Base-by-base conservation (phyloP, 2,888 invertebrate species). In the Ichneumoninae sp. region DNA sequence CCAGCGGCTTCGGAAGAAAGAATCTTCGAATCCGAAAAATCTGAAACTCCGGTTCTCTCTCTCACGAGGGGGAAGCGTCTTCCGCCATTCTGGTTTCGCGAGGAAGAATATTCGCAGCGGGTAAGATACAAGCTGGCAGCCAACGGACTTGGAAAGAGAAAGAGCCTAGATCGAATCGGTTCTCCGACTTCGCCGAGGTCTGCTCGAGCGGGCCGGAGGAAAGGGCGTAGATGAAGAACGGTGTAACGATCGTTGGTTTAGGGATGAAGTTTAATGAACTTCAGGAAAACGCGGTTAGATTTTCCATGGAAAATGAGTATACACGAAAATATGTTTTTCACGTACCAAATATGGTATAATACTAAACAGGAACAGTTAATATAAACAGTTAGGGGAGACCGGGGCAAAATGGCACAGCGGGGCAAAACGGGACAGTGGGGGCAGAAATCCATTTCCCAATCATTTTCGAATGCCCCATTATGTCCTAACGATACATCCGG, bases 141-240 rank as follows among this genome's bases (percentile, higher is more conserved):
- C 19, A 40, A 66, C 33, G 76, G 70, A 66, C 65, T 16, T 68
- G 36, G 68, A 36, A 69, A 75, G 80, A 70, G 74, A 74, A 54
- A 50, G 40, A 75, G 79, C 85, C 75, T 72, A 86, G 76, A 82
- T 86, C 87, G 85, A 85, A 89, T 88, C 89, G 89, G 87, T 76
- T 85, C 85, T 81, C 82, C 76, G 79, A 81, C 82, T 84, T 74
- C 57, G 69, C 71, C 54, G 70, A 75, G 74, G 82, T 78, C 71
- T 75, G 72, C 69, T 72, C 76, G 80, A 72, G 68, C 62, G 76
- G 76, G 54, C 60, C 72, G 30, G 62, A 52, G 62, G 36, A 66
- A 62, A 44, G 40, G n/a, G 44, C 30, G 26, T 26, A 13, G 57
- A 54, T 10, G 62, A 54, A 50, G 60, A 66, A 47, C 54, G 44